Base-by-base conservation (phyloP, 1,140 invertebrate species). In the Pseudobourletiella spinata region DNA sequence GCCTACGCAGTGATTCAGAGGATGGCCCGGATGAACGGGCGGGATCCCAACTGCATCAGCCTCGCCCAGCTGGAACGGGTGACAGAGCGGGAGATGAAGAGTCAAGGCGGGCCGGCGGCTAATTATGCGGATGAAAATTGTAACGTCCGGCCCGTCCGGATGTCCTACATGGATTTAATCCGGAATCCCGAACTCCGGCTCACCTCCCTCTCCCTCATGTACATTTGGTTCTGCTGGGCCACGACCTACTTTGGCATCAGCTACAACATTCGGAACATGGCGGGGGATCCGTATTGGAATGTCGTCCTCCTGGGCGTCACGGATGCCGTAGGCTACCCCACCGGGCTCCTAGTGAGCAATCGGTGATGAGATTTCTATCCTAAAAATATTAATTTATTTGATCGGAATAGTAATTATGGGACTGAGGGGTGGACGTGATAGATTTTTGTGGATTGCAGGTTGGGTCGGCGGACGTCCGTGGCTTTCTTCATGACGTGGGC, bases 241-340 rank as follows among this genome's bases (percentile, higher is more conserved):
- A 28, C 61, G 11, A 63, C 51, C 0, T 69, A 66, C 28, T 69
- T 57, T 48, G 64, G 64, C n/a, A 61, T 69, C 14, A 56, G 64
- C 55, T 69, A 61, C 59, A 69, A 69, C 43, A 56, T 69, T 4
- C 63, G 59, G 32, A 69, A 69, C 32, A 44, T 66, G 1, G 30
- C 52, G 2, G 67, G 64, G 29, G 59, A 63, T 57, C 25, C 51
- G 20, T 66, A 66, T 39, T 16, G 64, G 11, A 61, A 67, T 24
- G 54, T 66, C 3, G 28, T 54, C 20, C 29, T 69, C 0, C 29
- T 69, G 3, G 67, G 67, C 15, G n/a, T 64, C 0, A 57, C 57
- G 3, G 57, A 69, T 51, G 48, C 67, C 6, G 28, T 69, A 16
- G 67, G 67, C 1, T 57, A 66, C 26, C 42, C 48, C 28, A 29